Percentiles rank a stretch among this genome's conserved stretches.
These are phyloP conservation scores for Agriotes lineatus DNA, from an alignment of 2,888 invertebrate species.

Conservation along the genomic window DNA sequence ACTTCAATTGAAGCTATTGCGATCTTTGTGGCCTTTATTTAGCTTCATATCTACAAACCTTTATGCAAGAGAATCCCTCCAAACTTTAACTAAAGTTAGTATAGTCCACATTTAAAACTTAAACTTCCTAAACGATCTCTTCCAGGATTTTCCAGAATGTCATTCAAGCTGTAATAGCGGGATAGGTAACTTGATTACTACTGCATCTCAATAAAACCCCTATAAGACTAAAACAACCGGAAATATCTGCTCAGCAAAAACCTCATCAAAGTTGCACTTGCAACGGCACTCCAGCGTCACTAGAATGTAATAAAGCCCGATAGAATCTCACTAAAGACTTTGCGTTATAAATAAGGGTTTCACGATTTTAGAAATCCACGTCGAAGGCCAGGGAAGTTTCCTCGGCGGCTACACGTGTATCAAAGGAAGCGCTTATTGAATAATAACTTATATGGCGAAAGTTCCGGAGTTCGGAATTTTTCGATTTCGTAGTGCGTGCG, in stretches of 20 bases:
- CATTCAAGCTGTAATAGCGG: too few species aligned
- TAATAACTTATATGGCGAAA: constrained; percentile 26
- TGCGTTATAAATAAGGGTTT: constrained; percentile 12
- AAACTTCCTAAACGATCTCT: too few species aligned
- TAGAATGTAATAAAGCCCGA: constrained; percentile 16
- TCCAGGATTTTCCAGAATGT: too few species aligned
- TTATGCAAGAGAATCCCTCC: too few species aligned
- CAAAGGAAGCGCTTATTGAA: constrained; percentile 24
- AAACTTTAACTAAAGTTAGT: too few species aligned
- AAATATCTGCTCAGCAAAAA: not conserved
- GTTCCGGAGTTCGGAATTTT: constrained; percentile 17
- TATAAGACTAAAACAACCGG: not conserved
- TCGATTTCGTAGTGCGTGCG: constrained; percentile 19
- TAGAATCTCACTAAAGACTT: constrained; percentile 14
- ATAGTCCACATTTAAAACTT: too few species aligned
- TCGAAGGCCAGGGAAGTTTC: constrained; percentile 1
- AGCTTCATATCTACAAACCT: too few species aligned
- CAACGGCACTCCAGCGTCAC: not conserved
- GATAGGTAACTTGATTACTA: too few species aligned
- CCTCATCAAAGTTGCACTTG: constrained; percentile 17
- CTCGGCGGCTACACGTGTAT: not conserved
- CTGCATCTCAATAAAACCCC: too few species aligned
- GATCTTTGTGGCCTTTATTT: too few species aligned
- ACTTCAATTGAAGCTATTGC: too few species aligned
- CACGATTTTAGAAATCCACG: constrained; percentile 10